Evolutionary conservation across 2,797 vertebrate species (phyloP), one percentile per base, ranked within the genome.

Genomic region (Neomorphus geoffroyi): DNA sequence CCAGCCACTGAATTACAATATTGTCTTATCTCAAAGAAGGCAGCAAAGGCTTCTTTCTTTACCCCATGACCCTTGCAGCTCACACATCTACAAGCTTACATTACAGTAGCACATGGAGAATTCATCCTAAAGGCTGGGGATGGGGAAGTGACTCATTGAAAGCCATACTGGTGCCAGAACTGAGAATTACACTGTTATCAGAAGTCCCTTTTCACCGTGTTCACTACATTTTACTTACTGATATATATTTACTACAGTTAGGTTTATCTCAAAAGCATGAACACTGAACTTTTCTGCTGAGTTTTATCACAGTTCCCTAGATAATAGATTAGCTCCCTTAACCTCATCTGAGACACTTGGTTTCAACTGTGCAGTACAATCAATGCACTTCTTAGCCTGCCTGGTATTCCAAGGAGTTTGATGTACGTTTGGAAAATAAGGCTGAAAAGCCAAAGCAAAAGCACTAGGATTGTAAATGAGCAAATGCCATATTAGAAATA

Each of bases 401-500:
- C 2, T 45, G 32, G n/a, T 21, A 32, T 60, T 56, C 50, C 5
- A 8, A 86, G 26, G 39, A 73, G 28, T 24, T 80, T 66, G 22
- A 65, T 19, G 28, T 2, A 56, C 8, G 21, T 56, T 90, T 73
- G 69, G 54, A 83, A 92, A 93, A 83, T 32, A 43, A 78, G 41
- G 62, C 61, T 78, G 58, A 54, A 83, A 87, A 90, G 54, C 28
- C 62, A 83, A 92, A 93, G 70, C 11, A 41, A 95, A 86, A 94
- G 66, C 62, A 58, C 56, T 56, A 17, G 33, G 72, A 65, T 11
- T 16, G 16, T 56, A 91, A 80, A 86, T 11, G 54, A 84, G 73
- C 24, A 88, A 93, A 93, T 43, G 62, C 19, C 75, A 75, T 19
- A 0, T 5, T 17, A 90, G 53, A 69, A 92, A 83, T 22, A 78